Base-by-base conservation (phyloP, 2,888 invertebrate genomes). In the Clistopyga incitator region DNA sequence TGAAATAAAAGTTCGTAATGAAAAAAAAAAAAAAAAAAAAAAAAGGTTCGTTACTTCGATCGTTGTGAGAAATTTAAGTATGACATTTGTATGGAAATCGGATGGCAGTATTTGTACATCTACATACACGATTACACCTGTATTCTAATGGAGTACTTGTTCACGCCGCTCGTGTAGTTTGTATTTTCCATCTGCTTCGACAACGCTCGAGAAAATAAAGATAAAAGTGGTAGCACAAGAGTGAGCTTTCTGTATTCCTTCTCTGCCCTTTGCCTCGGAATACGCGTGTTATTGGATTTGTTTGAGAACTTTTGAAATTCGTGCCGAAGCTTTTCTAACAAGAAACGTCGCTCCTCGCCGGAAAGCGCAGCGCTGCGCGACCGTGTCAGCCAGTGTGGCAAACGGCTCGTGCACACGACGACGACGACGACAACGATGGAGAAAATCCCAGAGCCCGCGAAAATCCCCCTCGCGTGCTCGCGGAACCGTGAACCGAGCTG, bases 251-350 rank as follows among this genome's bases (percentile, higher is more conserved):
- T 23, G 64, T 65, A 75, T 65, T 75, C 71, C 65, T 45, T 75
- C 34, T 25, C 2, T 47, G 42, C 50, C 34, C 25, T 64, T 54
- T 59, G 70, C 52, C 64, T n/a, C 20, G 38, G 50, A 56, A 74
- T 65, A 81, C 86, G 86, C 85, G 87, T 88, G 87, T 90, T 91
- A 91, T 92, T 91, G 90, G 90, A 91, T 92, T 92, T 91, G 91
- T 91, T 91, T 88, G 88, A 87, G 70, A 92, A 92, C 90, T 92
- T 90, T 90, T 89, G 89, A 89, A 90, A 91, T 90, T 89, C 90
- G 88, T 71, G 68, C 78, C 42, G 75, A 50, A 79, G 76, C 78
- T 78, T 78, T 81, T 65, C 81, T 61, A 75, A 81, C 78, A 75
- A 81, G 64, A 81, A 78, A 78, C 56, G 74, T 75, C 78, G 65